Percentiles rank a stretch among this genome's conserved stretches.
These are phyloP conservation scores for Priocnemis perturbator DNA, from an alignment of 2,888 invertebrate species.

Conservation along the genomic window DNA sequence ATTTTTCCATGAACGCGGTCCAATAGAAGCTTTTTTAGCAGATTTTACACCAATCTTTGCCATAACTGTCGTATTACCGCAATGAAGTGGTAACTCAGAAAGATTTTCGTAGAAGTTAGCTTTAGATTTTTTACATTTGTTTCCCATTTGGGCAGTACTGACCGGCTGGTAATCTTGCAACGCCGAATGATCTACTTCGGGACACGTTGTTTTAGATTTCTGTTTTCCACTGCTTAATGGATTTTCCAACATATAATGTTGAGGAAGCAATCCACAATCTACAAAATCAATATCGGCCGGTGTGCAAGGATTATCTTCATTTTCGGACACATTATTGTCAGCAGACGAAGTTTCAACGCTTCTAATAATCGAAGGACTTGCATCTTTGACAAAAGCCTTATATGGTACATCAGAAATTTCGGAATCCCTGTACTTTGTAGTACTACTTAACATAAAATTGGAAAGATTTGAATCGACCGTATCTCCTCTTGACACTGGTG, in stretches of 20 bases:
- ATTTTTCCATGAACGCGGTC: neutral
- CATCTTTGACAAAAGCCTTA: conserved; percentile 1
- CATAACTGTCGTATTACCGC: conserved; percentile 29
- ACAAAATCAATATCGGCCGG: conserved; percentile 63
- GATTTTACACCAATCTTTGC: conserved; percentile 17
- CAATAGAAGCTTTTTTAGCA: neutral
- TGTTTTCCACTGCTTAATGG: neutral
- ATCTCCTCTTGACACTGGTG: neutral
- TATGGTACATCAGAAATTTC: conserved; percentile 11
- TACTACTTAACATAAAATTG: conserved; percentile 13
- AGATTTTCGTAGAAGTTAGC: conserved; percentile 12
- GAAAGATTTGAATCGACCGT: neutral
- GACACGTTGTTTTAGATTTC: conserved; percentile 8
- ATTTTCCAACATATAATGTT: conserved; percentile 38
- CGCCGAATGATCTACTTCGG: conserved; percentile 3
- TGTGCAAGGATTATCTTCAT: conserved; percentile 52
- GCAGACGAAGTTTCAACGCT: neutral
- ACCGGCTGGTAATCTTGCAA: neutral
- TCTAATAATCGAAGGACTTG: neutral
- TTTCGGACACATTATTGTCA: conserved; percentile 39
- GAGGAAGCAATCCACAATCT: conserved; percentile 61
- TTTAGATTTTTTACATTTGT: conserved; percentile 20
- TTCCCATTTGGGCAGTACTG: conserved; percentile 1
- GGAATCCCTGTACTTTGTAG: neutral
- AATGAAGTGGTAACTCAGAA: conserved; percentile 21